Conservation (phyloP, 2,797 vertebrate genomes). For the Hemitrygon akajei region DNA sequence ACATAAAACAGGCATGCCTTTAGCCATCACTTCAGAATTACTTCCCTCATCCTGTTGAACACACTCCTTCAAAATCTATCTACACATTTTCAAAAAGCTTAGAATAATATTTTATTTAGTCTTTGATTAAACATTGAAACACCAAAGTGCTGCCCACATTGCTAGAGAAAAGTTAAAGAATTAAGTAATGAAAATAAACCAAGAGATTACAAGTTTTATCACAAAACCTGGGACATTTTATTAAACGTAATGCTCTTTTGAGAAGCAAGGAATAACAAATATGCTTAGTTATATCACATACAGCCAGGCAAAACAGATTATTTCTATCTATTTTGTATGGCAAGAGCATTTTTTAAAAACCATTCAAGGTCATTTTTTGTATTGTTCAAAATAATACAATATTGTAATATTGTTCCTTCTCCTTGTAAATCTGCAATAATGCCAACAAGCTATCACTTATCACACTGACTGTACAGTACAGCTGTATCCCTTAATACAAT, state of each 20-base stretch:
- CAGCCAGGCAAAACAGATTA: neutral
- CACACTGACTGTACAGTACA: neutral
- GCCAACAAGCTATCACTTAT: neutral
- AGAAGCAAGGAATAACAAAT: neutral
- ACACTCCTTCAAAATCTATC: neutral
- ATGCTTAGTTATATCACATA: neutral
- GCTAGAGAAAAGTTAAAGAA: neutral
- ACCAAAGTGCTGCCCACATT: neutral
- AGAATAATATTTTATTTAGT: neutral
- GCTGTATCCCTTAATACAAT: constrained; percentile 24
- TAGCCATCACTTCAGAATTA: neutral
- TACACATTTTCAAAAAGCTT: too few species aligned
- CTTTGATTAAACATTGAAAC: neutral
- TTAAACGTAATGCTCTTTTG: neutral
- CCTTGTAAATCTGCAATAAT: neutral
- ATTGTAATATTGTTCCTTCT: too few species aligned
- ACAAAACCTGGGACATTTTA: neutral
- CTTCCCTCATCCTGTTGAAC: neutral
- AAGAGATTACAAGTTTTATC: neutral
- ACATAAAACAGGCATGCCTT: neutral
- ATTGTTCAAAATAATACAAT: neutral
- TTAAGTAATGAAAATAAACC: too few species aligned
- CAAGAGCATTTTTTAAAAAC: neutral
- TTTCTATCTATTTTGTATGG: neutral
- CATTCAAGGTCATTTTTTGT: neutral